phyloP scores from a whole-genome alignment of 2,797 vertebrate genomes.

The Pipistrellus nathusii region DNA sequence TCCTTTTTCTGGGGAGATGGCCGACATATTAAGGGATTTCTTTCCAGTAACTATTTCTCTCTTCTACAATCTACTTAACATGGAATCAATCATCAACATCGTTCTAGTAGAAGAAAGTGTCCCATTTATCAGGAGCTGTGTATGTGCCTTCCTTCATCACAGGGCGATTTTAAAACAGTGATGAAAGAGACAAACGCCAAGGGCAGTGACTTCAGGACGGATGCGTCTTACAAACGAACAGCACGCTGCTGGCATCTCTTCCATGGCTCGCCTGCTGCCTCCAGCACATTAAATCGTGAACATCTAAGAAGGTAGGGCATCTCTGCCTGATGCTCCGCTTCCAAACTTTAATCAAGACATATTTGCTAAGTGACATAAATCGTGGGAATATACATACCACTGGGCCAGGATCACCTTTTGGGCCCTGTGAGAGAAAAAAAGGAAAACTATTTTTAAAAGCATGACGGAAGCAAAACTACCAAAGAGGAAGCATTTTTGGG shows the following conservation, averaged over 20 bases:
- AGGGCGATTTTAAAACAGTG: constrained; percentile 35
- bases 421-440: constrained; percentile 90
- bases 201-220: background rate
- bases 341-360: background rate
- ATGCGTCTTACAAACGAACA: background rate
- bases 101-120: constrained; percentile 18
- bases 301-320: background rate
- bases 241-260: background rate
- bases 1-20: background rate
- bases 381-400: constrained; percentile 89
- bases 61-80: constrained; percentile 47
- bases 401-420: constrained; percentile 95
- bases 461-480: background rate
- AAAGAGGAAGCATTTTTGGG: background rate
- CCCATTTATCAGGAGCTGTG: constrained; percentile 25
- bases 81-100: constrained; percentile 40
- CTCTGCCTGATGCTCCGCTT: background rate
- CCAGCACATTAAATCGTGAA: background rate
- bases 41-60: constrained; percentile 59
- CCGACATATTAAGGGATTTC: constrained; percentile 59
- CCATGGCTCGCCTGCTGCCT: background rate
- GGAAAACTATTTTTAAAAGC: constrained; percentile 63
- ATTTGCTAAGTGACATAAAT: background rate
- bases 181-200: background rate
- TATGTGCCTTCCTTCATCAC: constrained; percentile 13